phyloP scores from a whole-genome alignment of 2,888 invertebrate species.

The Polydrusus tereticollis region DNA sequence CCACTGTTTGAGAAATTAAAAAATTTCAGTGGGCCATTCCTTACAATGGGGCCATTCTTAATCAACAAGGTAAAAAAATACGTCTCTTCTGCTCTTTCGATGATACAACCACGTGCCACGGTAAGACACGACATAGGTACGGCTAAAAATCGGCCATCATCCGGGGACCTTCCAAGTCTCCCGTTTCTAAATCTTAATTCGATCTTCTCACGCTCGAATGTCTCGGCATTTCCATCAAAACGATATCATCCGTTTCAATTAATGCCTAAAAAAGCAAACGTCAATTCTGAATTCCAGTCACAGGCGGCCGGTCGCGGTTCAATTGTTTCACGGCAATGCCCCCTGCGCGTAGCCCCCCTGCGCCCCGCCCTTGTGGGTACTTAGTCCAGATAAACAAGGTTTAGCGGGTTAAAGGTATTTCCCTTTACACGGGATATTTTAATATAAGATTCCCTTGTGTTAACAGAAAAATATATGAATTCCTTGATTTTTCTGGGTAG shows the following conservation, averaged over 20 bases:
- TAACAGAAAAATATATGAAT: too few relatives aligned
- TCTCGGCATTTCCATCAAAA: conserved; percentile 63
- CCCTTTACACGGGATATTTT: too few relatives aligned
- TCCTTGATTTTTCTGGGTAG: too few relatives aligned
- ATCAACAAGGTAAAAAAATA: too few relatives aligned
- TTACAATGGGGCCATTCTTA: too few relatives aligned
- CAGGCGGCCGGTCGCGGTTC: conserved; percentile 66
- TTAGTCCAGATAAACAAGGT: conserved; percentile 32
- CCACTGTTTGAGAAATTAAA: too few relatives aligned
- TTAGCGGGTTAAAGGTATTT: too few relatives aligned
- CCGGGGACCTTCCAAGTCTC: conserved; percentile 8
- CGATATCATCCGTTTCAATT: conserved; percentile 65
- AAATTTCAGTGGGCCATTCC: too few relatives aligned
- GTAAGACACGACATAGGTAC: conserved; percentile 9
- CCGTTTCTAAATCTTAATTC: conserved; percentile 52
- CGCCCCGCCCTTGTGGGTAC: conserved; percentile 33
- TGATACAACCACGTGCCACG: background rate
- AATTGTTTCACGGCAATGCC: conserved; percentile 66
- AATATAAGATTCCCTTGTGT: too few relatives aligned
- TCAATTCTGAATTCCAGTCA: conserved; percentile 67
- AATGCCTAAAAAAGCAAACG: conserved; percentile 66
- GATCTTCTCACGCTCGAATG: conserved; percentile 55
- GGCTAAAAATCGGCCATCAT: conserved; percentile 34
- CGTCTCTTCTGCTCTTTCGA: too few relatives aligned
- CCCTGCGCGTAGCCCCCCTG: conserved; percentile 50